Base-by-base conservation (phyloP, 2,888 invertebrate species). In the Fragum whitleyi region DNA sequence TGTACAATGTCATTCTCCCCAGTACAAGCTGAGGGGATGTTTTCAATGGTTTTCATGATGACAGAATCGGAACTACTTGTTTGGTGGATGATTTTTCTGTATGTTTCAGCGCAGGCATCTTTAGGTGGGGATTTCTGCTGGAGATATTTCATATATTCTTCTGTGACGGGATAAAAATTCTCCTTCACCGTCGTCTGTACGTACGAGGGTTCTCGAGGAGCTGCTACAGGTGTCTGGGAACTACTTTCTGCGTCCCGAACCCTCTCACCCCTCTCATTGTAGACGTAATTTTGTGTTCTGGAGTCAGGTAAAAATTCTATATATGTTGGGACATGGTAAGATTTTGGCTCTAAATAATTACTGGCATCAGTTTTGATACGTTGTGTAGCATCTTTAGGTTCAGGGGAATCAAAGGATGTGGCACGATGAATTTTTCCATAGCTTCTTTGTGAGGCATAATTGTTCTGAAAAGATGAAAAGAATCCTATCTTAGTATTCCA, bases 371-470 rank as follows among this genome's bases (percentile, higher is more conserved):
- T 81, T 47, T 69, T 26, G 53, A 85, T 62, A 53, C 80, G 83
- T 19, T 81, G 78, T 32, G 83, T 85, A 19, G 86, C 85, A 74
- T 88, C 87, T 62, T 81, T 79, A 3, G 88, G 88, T 77, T 87
- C 88, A 14, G 88, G 88, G 16, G 86, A 79, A 74, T 87, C 88
- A 82, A 88, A 88, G 61, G 88, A 88, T 47, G 88, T 88, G 16
- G 86, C 87, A 68, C 85, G 69, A 21, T 85, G 86, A 62, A 88
- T 87, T 59, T 81, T 82, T n/a, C 87, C 86, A 69, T 88, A 87
- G 53, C 74, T 74, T 53, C 72, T 85, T 55, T 83, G 82, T 39
- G 77, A 74, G n/a, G 82, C 80, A 55, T 85, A 83, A 39, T 77
- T 72, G 57, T 23, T 69, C 85, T 85, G 77, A 47, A 83, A 81